Evolutionary conservation across 2,888 invertebrate genomes (phyloP).

Genomic region (Aleiodes alternator): DNA sequence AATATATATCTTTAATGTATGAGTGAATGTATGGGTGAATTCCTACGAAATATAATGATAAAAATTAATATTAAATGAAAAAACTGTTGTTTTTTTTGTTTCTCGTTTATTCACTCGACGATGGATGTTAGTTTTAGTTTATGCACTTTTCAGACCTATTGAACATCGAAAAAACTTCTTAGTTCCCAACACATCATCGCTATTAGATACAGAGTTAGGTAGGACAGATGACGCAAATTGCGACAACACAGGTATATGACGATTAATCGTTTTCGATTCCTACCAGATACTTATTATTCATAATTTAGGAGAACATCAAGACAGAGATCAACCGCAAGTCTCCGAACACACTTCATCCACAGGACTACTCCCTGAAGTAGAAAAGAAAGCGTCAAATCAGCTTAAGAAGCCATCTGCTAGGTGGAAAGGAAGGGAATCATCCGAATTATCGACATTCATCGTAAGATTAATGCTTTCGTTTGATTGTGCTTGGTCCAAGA

Average conservation of each 20-base stretch:
- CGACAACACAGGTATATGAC: conserved; percentile 2
- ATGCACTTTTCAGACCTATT: not conserved
- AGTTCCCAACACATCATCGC: not conserved
- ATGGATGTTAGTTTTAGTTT: not conserved
- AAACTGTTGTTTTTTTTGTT: not conserved
- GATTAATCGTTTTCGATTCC: not conserved
- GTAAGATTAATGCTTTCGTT: not conserved
- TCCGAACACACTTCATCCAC: not conserved
- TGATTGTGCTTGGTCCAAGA: too few relatives aligned
- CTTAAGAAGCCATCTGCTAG: not conserved
- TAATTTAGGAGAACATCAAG: not conserved
- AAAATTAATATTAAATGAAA: not conserved
- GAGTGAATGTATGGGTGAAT: too few relatives aligned
- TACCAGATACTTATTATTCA: not conserved
- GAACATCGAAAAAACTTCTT: conserved; percentile 6
- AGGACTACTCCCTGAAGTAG: not conserved
- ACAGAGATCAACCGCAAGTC: not conserved
- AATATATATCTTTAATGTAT: conserved; percentile 1
- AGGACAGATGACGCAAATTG: not conserved
- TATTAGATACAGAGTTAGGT: conserved; percentile 11
- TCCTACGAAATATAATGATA: not conserved
- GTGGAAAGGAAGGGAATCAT: not conserved
- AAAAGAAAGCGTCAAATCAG: not conserved
- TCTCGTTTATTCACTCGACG: not conserved
- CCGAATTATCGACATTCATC: not conserved